phyloP scores from a whole-genome alignment of 1,140 invertebrate genomes.

The Pseudobourletiella spinata region DNA sequence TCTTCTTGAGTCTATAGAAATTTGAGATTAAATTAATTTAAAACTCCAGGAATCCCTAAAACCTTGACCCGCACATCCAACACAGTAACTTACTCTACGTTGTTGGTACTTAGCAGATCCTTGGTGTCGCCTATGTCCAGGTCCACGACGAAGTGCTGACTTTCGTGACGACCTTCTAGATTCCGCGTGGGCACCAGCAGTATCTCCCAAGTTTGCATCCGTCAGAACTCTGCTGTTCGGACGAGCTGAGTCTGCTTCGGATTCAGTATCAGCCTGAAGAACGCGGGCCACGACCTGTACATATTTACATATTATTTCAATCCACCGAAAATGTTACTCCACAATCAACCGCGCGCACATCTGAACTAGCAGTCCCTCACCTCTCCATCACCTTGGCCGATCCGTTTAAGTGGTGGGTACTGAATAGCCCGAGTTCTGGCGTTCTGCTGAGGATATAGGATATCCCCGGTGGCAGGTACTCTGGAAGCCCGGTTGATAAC shows the following conservation, averaged over 20 bases:
- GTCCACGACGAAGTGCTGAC: not conserved
- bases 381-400: constrained; percentile 32
- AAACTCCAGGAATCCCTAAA: too few relatives aligned
- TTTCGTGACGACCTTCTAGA: not conserved
- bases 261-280: constrained; percentile 27
- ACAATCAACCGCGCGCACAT: too few relatives aligned
- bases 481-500: constrained; percentile 22
- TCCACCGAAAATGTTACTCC: too few relatives aligned
- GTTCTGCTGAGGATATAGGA: constrained; percentile 3
- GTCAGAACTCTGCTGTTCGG: constrained; percentile 2
- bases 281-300: constrained; percentile 32
- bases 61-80: too few relatives aligned
- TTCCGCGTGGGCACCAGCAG: constrained; percentile 18
- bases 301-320: too few relatives aligned
- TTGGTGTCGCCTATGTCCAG: not conserved
- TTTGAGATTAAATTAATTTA: too few relatives aligned
- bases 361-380: too few relatives aligned
- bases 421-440: constrained; percentile 14
- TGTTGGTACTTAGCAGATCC: not conserved
- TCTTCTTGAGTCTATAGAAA: too few relatives aligned
- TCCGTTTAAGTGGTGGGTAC: constrained; percentile 28
- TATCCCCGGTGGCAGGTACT: constrained; percentile 27
- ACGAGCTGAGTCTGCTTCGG: constrained; percentile 7
- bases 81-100: constrained; percentile 24
- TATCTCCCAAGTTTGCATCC: constrained; percentile 21